A percentile compares a stretch with the other conserved stretches of the same genome.
phyloP scores from a whole-genome alignment of 2,113 vertebrate species.

The Hipposideros armiger region DNA sequence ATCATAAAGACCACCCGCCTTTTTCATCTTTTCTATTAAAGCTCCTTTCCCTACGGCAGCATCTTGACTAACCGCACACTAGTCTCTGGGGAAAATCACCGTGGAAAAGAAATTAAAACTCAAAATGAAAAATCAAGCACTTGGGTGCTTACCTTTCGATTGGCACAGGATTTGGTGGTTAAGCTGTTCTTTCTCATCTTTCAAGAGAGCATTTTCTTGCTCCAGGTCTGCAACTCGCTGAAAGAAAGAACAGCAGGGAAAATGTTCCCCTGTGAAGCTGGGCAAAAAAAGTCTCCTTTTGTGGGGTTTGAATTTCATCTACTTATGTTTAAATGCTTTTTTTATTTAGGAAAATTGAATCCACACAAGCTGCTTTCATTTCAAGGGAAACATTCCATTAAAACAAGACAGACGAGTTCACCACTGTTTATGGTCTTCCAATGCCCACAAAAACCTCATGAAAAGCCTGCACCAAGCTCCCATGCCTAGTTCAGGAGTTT shows the following conservation, averaged over 20 bases:
- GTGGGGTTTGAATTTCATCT: slow-evolving; percentile 43
- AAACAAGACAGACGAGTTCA: background rate
- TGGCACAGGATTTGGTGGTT: slow-evolving; percentile 90
- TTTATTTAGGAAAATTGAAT: background rate
- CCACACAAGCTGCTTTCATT: background rate
- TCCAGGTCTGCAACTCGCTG: slow-evolving; percentile 94
- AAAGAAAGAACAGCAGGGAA: background rate
- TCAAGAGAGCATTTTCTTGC: slow-evolving; percentile 93
- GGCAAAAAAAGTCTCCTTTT: background rate
- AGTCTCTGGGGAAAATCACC: background rate
- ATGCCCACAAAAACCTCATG: background rate
- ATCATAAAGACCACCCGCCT: background rate
- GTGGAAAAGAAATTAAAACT: background rate
- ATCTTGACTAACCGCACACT: fast-evolving
- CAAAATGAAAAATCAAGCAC: background rate
- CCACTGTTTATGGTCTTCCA: background rate
- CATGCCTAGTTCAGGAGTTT: fast-evolving
- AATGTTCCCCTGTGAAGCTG: background rate
- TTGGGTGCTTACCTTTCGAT: slow-evolving; percentile 88
- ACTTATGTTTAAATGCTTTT: slow-evolving; percentile 37
- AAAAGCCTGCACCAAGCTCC: background rate
- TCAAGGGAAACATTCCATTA: background rate
- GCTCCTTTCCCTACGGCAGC: background rate
- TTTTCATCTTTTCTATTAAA: background rate
- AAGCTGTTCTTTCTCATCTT: slow-evolving; percentile 95